A percentile compares a stretch with the other conserved stretches of the same genome.
Conservation (phyloP, 2,888 invertebrate species). For the Vandiemenella viatica region DNA sequence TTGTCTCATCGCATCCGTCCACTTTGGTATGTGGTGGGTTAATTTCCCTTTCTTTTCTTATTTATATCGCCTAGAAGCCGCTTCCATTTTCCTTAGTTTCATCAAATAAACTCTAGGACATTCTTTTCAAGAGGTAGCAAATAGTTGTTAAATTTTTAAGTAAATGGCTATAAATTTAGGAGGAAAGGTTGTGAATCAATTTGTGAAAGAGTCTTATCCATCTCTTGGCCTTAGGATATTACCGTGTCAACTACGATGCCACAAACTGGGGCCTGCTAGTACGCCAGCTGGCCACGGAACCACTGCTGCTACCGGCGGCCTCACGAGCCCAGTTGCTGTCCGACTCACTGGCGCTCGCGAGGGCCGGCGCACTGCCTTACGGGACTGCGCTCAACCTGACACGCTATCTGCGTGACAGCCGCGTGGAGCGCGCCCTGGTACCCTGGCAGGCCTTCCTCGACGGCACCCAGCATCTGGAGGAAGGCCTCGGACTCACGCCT, state of each 20-base stretch:
- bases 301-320: conserved; percentile 44
- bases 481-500: neutral
- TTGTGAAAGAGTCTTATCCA: too few species aligned
- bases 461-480: neutral
- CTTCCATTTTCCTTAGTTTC: too few species aligned
- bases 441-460: conserved; percentile 49
- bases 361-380: conserved; percentile 50
- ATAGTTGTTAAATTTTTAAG: too few species aligned
- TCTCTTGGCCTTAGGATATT: too few species aligned
- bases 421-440: conserved; percentile 40
- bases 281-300: neutral
- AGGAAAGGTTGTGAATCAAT: too few species aligned
- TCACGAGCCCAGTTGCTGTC: conserved; percentile 81
- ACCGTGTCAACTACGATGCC: conserved; percentile 56
- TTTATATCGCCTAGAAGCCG: too few species aligned
- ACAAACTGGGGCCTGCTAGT: conserved; percentile 44
- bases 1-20: too few species aligned
- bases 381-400: conserved; percentile 44
- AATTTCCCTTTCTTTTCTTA: too few species aligned
- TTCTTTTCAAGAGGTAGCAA: too few species aligned
- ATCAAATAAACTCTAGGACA: too few species aligned
- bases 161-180: too few species aligned
- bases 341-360: conserved; percentile 66
- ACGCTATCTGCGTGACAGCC: conserved; percentile 38
- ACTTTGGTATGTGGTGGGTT: too few species aligned